Conservation (phyloP, 2,888 invertebrate genomes). For the Antitype chi region DNA sequence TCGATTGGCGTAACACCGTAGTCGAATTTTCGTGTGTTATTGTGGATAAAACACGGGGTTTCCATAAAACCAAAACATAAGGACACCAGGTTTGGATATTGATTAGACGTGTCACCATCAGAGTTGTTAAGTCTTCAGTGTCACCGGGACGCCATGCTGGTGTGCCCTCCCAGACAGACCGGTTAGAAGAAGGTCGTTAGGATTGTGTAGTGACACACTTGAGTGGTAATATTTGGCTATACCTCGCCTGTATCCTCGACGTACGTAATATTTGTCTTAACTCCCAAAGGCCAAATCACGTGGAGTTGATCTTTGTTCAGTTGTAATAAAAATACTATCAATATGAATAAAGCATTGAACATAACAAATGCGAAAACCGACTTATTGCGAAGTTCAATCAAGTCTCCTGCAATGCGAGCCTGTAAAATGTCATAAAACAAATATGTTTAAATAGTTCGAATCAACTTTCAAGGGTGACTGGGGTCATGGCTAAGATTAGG, state of each 20-base stretch:
- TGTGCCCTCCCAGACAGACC: constrained; percentile 89
- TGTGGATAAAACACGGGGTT: constrained; percentile 53
- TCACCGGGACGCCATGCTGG: constrained; percentile 87
- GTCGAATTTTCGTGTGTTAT: constrained; percentile 58
- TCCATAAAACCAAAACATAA: constrained; percentile 67
- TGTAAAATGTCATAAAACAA: constrained; percentile 91
- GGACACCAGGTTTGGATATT: constrained; percentile 76
- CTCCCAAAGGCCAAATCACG: constrained; percentile 99
- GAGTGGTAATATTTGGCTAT: constrained; percentile 87
- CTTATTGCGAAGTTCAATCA: constrained; percentile 98
- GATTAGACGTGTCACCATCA: constrained; percentile 83
- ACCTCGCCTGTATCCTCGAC: constrained; percentile 98
- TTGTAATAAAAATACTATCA: constrained; percentile 99
- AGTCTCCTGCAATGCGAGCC: constrained; percentile 97
- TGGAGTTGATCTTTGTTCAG: constrained; percentile 99
- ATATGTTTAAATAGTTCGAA: constrained; percentile 79
- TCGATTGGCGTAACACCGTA: constrained; percentile 49
- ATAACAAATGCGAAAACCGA: constrained; percentile 99
- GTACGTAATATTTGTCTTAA: constrained; percentile 98
- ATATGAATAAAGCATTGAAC: constrained; percentile 99
- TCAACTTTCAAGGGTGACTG: constrained; percentile 91
- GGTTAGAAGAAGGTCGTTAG: constrained; percentile 90
- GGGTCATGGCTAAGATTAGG: constrained; percentile 76
- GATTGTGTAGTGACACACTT: constrained; percentile 89
- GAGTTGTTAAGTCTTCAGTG: constrained; percentile 84